Evolutionary conservation across 2,797 vertebrate genomes (phyloP).

Genomic region (Galaxias olidus): DNA sequence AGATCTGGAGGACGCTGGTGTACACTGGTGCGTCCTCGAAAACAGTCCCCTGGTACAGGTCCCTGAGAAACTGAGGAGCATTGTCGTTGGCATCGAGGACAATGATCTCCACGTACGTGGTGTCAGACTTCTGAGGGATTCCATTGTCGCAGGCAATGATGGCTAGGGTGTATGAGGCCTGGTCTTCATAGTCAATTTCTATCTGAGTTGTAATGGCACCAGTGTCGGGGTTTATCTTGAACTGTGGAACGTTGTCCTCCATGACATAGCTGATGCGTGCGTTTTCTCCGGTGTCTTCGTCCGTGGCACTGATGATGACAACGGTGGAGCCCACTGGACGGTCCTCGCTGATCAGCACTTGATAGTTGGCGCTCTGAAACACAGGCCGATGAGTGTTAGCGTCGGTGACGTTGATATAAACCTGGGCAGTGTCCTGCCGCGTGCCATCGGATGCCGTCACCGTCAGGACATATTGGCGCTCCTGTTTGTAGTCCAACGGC

Average conservation of each 20-base stretch:
- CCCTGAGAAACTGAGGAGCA: slow-evolving; percentile 75
- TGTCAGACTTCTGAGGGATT: slow-evolving; percentile 87
- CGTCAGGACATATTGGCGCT: slow-evolving; percentile 85
- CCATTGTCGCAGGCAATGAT: slow-evolving; percentile 85
- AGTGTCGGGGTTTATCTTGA: slow-evolving; percentile 80
- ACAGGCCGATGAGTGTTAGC: slow-evolving; percentile 88
- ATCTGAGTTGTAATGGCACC: slow-evolving; percentile 83
- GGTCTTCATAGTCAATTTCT: slow-evolving; percentile 86
- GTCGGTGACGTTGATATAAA: slow-evolving; percentile 85
- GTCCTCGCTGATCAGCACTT: slow-evolving; percentile 82
- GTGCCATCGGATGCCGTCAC: slow-evolving; percentile 86
- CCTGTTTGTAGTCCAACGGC: slow-evolving; percentile 89
- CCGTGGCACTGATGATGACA: slow-evolving; percentile 82
- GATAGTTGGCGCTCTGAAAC: slow-evolving; percentile 88
- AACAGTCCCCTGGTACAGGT: slow-evolving; percentile 81
- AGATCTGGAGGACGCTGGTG: slow-evolving; percentile 85
- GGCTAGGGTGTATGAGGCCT: slow-evolving; percentile 84
- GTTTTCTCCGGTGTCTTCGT: slow-evolving; percentile 87
- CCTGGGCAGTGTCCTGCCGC: slow-evolving; percentile 81
- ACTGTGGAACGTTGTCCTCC: slow-evolving; percentile 86
- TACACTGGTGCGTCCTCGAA: slow-evolving; percentile 83
- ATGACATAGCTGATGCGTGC: slow-evolving; percentile 84
- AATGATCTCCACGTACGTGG: slow-evolving; percentile 86
- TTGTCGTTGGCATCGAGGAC: slow-evolving; percentile 88
- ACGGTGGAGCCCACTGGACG: slow-evolving; percentile 83